Base-by-base conservation (phyloP, 2,888 invertebrate species). In the Luperina nickerlii region DNA sequence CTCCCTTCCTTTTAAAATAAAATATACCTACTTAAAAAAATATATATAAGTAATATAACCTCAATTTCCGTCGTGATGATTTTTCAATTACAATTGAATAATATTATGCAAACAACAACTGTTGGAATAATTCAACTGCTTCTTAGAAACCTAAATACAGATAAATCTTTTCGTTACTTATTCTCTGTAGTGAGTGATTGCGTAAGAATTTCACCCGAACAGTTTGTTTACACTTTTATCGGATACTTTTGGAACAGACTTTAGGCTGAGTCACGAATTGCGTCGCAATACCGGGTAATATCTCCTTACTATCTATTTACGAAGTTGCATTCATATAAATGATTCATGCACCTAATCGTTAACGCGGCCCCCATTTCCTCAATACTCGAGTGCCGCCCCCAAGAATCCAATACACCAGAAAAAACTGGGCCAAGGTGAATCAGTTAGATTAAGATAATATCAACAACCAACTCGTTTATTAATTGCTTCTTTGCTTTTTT, bases 321-420 rank as follows among this genome's bases (percentile, higher is more conserved):
- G 27, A 48, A 18, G 13, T 24, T 42, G 48, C 48, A 69, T 57
- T 54, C n/a, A 27, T 38, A 7, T 38, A 27, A 62, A 66, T 78
- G 48, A 70, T 45, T 48, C 51, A 74, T 74, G 74, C 74, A 75
- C 45, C 62, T 63, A 24, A 69, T 42, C 54, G 45, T 62, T 54
- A 54, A n/a, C 20, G 62, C 32, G 9, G 42, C 6, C 45, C 15
- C 24, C 32, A 42, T 11, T 27, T 24, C 18, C 71, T 9, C 3
- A 48, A 32, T 27, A 8, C 42, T 7, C 7, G 70, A 67, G 48
- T 45, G 54, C 20, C n/a, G 42, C 57, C 48, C 38, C 48, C 62
- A 13, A 51, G 24, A 48, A 66, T 68, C 72, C n/a, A 76, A 73
- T 84, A 79, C 42, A 69, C 60, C 76, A 80, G 81, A n/a, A 73